Base-by-base conservation (phyloP, 1,140 invertebrate genomes). In the Drosophila auraria region DNA sequence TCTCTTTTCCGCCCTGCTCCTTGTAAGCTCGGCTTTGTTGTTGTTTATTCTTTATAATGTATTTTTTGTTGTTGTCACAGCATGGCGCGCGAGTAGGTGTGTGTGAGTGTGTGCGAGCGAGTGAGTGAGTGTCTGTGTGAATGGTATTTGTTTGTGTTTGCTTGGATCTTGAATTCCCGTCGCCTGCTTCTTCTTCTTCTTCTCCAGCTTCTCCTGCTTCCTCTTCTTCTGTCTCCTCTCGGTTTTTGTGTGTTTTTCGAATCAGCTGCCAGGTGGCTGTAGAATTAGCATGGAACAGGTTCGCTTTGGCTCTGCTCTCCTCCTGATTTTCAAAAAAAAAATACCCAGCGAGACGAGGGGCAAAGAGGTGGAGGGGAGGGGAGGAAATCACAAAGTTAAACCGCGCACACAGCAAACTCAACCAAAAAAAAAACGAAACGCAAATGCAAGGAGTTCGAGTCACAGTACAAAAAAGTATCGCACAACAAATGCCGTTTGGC, bases 211-310 rank as follows among this genome's bases (percentile, higher is more conserved):
- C 53, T 42, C 8, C 51, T 58, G 30, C 58, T 49, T 70, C 17
- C 30, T 45, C 27, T 42, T 59, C 11, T 42, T 42, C 40, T 15
- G n/a, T 5, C 53, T 40, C 54, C 54, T 40, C 40, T 36, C 15
- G 42, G 23, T 74, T 50, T 23, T 58, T 42, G 27, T 33, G 40
- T 70, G 33, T 44, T 71, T 54, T 45, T 62, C 36, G 47, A 87
- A 84, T 87, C 83, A 87, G 83, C 83, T 87, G 83, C 84, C 84
- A 87, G 84, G 69, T 89, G 80, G 80, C 79, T 65, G 73, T 53
- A 49, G 51, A 89, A 87, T 87, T 87, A 78, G 77, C 84, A 87
- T 81, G 74, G 63, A 87, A 87, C 72, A 80, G 83, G 83, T 87
- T 87, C 54, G 54, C 54, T 40, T n/a, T 14, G 33, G 53, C 23